Conservation (phyloP, 2,888 invertebrate species). For the Lasioglossum zephyrum region DNA sequence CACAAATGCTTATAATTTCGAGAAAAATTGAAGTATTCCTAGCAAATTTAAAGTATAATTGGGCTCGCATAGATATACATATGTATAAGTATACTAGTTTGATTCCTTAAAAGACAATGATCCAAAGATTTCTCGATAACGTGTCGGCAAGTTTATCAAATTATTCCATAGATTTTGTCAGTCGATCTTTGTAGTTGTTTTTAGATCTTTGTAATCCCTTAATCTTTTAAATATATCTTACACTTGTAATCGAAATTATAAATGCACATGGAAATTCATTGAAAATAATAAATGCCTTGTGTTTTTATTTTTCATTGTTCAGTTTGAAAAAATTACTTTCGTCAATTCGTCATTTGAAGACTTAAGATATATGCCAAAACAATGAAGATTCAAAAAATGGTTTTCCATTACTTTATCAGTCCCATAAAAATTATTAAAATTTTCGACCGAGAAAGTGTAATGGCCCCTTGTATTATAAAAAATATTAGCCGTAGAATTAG, state of each 20-base stretch:
- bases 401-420: no score
- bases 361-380: no score
- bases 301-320: neutral
- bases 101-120: neutral
- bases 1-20: neutral
- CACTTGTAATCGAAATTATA: neutral
- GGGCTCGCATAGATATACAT: neutral
- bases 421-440: no score
- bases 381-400: no score
- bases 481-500: neutral
- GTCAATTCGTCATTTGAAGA: neutral
- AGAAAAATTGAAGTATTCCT: neutral
- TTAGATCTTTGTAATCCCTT: neutral
- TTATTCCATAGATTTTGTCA: conserved; percentile 17
- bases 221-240: neutral
- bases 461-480: no score
- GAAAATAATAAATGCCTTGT: neutral
- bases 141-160: neutral
- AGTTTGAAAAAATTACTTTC: no score
- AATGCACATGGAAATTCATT: neutral
- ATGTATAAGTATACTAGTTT: neutral
- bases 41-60: neutral
- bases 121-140: neutral
- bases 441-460: no score
- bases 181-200: neutral